Percentiles rank a stretch among this genome's conserved stretches.
These are phyloP conservation scores for Acropora yongei DNA, from an alignment of 64 coral and sea anemone species.

Conservation along the genomic window DNA sequence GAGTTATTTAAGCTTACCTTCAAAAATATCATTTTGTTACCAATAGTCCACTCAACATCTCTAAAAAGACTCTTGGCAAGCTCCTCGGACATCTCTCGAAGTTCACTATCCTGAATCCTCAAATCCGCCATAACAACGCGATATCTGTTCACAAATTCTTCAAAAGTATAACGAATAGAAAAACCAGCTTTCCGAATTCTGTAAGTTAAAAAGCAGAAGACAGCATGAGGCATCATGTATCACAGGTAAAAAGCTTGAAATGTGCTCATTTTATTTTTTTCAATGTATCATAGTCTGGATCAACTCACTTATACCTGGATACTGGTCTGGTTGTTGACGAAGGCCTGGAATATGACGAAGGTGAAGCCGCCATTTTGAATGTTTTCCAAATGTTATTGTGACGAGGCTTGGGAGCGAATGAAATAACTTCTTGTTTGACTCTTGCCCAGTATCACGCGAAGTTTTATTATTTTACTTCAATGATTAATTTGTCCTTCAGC, in stretches of 20 bases:
- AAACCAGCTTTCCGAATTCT: conserved; percentile 67
- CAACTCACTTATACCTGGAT: background rate
- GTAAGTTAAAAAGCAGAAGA: background rate
- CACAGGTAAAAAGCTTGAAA: too few species aligned
- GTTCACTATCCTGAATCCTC: background rate
- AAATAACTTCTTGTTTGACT: background rate
- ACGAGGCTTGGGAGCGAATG: background rate
- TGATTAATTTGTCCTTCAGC: too few species aligned
- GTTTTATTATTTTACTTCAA: too few species aligned
- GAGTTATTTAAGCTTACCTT: conserved; percentile 8
- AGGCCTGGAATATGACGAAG: background rate
- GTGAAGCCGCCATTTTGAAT: conserved; percentile 38
- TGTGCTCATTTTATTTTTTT: too few species aligned
- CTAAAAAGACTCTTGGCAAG: conserved; percentile 36
- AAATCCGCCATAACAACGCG: conserved; percentile 54
- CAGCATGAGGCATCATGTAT: background rate
- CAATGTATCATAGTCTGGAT: background rate
- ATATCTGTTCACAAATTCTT: conserved; percentile 74
- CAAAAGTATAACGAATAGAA: conserved; percentile 62
- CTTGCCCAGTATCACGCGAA: background rate
- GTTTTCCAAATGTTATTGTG: background rate
- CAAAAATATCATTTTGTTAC: conserved; percentile 59
- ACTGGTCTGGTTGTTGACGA: conserved; percentile 4
- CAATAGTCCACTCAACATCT: conserved; percentile 46
- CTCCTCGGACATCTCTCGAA: conserved; percentile 38